These are phyloP conservation scores for Micronycteris hirsuta DNA, from an alignment of 2,113 vertebrate genomes.

Conservation along the genomic window DNA sequence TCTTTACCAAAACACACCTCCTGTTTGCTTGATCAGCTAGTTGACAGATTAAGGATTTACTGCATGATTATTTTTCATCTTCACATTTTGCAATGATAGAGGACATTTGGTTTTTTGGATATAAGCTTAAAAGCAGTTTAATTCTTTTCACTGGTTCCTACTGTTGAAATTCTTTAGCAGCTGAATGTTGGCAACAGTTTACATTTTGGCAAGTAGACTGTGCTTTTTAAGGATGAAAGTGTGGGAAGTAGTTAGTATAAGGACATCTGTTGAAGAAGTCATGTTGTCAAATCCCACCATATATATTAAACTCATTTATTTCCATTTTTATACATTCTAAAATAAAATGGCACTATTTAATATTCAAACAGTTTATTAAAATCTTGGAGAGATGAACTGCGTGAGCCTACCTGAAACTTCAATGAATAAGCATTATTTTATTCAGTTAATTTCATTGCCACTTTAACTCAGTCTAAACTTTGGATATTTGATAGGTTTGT, in stretches of 20 bases:
- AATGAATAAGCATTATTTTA: conserved; percentile 19
- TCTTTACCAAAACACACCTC: neutral
- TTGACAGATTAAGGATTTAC: neutral
- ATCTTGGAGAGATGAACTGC: neutral
- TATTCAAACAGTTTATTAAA: conserved; percentile 26
- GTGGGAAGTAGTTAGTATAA: conserved; percentile 39
- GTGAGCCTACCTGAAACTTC: conserved; percentile 10
- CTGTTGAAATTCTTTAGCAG: conserved; percentile 33
- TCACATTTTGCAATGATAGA: neutral
- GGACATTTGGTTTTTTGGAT: conserved; percentile 42
- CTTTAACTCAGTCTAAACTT: conserved; percentile 23
- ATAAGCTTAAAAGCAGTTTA: conserved; percentile 14
- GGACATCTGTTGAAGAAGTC: conserved; percentile 56
- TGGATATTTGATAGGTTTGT: neutral
- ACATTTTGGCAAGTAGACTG: conserved; percentile 33
- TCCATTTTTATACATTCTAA: conserved; percentile 41
- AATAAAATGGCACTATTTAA: conserved; percentile 45
- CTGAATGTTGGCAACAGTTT: conserved; percentile 54
- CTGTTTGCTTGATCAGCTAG: neutral
- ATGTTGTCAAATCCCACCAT: conserved; percentile 49
- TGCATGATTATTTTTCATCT: neutral
- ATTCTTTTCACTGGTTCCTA: conserved; percentile 34
- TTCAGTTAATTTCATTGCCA: neutral
- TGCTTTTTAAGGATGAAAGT: conserved; percentile 58
- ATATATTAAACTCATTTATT: conserved; percentile 55